These are phyloP conservation scores for Hylaea fasciaria DNA, from an alignment of 2,888 invertebrate genomes.

Conservation along the genomic window DNA sequence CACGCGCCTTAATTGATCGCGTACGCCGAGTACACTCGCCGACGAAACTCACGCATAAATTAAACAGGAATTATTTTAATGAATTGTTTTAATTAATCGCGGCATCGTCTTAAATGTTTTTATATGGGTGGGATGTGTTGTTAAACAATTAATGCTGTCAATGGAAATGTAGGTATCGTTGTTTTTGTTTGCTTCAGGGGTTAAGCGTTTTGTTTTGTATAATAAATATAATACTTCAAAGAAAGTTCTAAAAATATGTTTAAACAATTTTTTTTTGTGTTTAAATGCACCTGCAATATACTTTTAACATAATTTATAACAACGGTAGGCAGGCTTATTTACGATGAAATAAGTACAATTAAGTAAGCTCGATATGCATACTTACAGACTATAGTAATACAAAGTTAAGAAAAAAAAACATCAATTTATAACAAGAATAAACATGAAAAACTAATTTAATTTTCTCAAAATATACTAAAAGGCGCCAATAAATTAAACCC, in stretches of 20 bases:
- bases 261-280: too few relatives aligned
- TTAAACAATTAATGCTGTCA: constrained; percentile 7
- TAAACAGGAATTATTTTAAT: constrained; percentile 33
- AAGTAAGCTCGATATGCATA: too few relatives aligned
- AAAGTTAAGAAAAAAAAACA: too few relatives aligned
- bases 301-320: too few relatives aligned
- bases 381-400: too few relatives aligned
- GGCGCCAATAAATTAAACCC: too few relatives aligned
- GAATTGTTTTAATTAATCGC: constrained; percentile 34
- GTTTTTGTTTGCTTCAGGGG: constrained; percentile 27
- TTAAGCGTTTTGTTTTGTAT: neutral
- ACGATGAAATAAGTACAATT: too few relatives aligned
- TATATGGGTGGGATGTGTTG: constrained; percentile 16
- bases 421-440: too few relatives aligned
- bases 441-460: too few relatives aligned
- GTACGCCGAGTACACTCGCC: constrained; percentile 40
- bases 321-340: too few relatives aligned
- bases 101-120: constrained; percentile 34
- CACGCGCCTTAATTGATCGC: constrained; percentile 78
- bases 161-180: constrained; percentile 1
- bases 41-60: constrained; percentile 38
- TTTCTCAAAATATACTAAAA: constrained; percentile 8
- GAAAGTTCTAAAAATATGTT: too few relatives aligned
- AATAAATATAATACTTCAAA: too few relatives aligned
- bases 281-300: neutral